Evolutionary conservation across 2,888 invertebrate genomes (phyloP), one percentile per base, ranked within the genome.

Genomic region (Stegophylla sp.): DNA sequence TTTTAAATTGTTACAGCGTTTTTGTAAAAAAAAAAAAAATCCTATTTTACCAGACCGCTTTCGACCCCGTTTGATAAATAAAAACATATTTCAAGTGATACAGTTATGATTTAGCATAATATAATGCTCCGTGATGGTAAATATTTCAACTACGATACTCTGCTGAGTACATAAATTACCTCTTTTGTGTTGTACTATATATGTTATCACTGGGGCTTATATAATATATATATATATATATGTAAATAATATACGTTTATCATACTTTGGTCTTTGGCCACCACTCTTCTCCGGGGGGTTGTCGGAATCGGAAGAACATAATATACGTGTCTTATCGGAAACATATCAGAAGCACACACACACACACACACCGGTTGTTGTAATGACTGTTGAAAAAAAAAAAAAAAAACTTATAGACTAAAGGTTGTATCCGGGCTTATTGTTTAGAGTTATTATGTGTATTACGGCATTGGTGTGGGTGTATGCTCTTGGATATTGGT

Each of bases 301-400:
- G 48, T 48, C 9, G 10, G 20, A 28, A 61, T 61, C 20, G 63
- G 15, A n/a, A 15, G 15, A 2, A 45, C 12, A 10, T 2, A 2
- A 53, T 34, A 20, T 75, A 75, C 63, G 63, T 75, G 74, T 51
- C 51, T 63, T 75, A 75, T 75, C 74, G 34, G 12, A 2, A 34
- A 34, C 20, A 15, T 61, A 45, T 61, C 59, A n/a, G 20, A 61
- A 61, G 45, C 56, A 34, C 34, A 5, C 4, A 34, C 7, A n/a
- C n/a, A 20, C 20, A 28, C 23, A 45, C 43, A 15, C 1, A 26
- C 23, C 12, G n/a, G 41, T 17, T 28, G 17, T 48, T 34, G 20
- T 23, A 63, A 51, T n/a, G 59, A 53, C 34, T 41, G 3, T n/a
- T n/a, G 41, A 20, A 61, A 61, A 71, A 45, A 51, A 51, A 4